Evolutionary conservation across 2,888 invertebrate species (phyloP).

Genomic region (Troglohyphantes excavatus): DNA sequence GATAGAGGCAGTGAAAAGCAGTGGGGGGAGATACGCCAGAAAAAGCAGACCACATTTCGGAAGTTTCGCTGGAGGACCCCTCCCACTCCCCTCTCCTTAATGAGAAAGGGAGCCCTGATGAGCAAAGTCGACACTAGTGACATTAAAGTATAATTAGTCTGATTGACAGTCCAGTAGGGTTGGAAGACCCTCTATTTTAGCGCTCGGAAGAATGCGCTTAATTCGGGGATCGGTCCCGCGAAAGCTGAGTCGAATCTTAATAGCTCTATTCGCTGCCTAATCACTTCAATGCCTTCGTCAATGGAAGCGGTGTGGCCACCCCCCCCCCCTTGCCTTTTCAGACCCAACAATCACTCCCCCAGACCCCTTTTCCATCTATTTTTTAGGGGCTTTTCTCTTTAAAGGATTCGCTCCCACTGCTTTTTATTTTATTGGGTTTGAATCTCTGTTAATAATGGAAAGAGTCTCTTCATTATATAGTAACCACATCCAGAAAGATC

Average conservation of each 20-base stretch:
- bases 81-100: constrained; percentile 65
- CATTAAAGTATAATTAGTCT: constrained; percentile 79
- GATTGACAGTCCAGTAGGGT: constrained; percentile 77
- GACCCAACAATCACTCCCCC: constrained; percentile 58
- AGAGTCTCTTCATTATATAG: constrained; percentile 78
- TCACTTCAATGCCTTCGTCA: constrained; percentile 77
- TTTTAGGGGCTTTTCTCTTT: constrained; percentile 73
- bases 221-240: constrained; percentile 64
- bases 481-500: constrained; percentile 75
- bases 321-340: constrained; percentile 55
- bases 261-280: constrained; percentile 79
- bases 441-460: constrained; percentile 77
- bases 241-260: constrained; percentile 76
- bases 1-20: constrained; percentile 42
- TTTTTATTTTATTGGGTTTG: constrained; percentile 73
- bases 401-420: constrained; percentile 63
- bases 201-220: constrained; percentile 69
- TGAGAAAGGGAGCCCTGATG: constrained; percentile 75
- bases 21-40: constrained; percentile 52
- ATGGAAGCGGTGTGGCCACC: constrained; percentile 60
- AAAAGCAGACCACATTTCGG: constrained; percentile 77
- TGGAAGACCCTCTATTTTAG: constrained; percentile 70
- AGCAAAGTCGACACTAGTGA: constrained; percentile 75
- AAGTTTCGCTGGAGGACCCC: constrained; percentile 8
- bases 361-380: constrained; percentile 64